Base-by-base conservation (phyloP, 2,797 vertebrate species). In the Heterohyrax brucei region DNA sequence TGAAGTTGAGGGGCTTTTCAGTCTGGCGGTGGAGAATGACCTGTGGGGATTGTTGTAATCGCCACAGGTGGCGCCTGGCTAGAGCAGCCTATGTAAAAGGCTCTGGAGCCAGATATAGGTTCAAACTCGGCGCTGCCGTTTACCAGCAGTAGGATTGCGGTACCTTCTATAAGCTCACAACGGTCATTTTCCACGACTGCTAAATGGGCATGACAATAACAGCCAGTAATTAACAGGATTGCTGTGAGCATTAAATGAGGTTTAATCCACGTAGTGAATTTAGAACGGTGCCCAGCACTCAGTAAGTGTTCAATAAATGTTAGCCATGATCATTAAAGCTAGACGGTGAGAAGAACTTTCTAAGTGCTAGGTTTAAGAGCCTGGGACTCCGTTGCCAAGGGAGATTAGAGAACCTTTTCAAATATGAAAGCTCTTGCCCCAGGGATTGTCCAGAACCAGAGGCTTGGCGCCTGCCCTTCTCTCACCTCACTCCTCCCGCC, bases 381-480 rank as follows among this genome's bases (percentile, higher is more conserved):
- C 91, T 70, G 87, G 56, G 94, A 95, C 95, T 92, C 95, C 1
- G 97, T 97, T 97, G 97, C 95, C 93, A 95, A 95, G 97, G 96
- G 97, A 97, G 96, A 98, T 82, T 3, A 50, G 84, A 96, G 81
- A 95, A 80, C 82, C 97, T 96, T 96, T 96, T 95, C 95, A 96
- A 96, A 96, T 70, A 96, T 89, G 95, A 88, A 93, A 92, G 97
- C 95, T 97, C 94, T 16, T n/a, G 92, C 73, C 76, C 77, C 30
- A 19, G 81, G 87, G 78, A 97, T 95, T 91, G 95, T 95, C 94
- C 94, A 96, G 91, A 87, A 95, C 4, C 53, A 76, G 86, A 77
- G 87, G 61, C 93, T 77, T 53, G 96, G 95, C 94, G 95, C 94
- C 97, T 82, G 96, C 75, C 92, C 95, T 68, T 68, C 77, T 24